phyloP scores from a whole-genome alignment of 2,888 invertebrate species.

The Prenolepis imparis region DNA sequence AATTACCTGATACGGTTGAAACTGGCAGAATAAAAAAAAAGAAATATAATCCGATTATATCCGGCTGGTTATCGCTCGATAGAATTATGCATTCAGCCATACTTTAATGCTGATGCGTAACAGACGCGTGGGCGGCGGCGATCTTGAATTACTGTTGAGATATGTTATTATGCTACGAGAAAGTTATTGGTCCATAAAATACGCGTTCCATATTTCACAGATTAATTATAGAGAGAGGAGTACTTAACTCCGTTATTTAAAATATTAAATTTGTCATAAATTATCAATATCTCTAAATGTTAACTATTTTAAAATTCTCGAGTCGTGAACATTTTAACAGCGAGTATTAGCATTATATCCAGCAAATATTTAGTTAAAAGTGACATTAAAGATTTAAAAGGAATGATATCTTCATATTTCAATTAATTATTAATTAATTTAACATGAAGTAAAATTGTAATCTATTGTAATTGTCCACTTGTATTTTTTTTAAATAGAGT shows the following conservation, averaged over 20 bases:
- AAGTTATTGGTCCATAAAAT: slow-evolving; percentile 40
- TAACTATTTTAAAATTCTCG: background rate
- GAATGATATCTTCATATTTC: background rate
- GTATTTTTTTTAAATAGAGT: background rate
- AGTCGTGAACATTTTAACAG: background rate
- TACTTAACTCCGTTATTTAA: background rate
- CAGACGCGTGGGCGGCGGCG: slow-evolving; percentile 62
- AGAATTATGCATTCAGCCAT: slow-evolving; percentile 49
- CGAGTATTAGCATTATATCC: background rate
- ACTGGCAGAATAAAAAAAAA: slow-evolving; percentile 22
- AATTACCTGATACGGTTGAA: slow-evolving; percentile 5
- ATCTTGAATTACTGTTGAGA: slow-evolving; percentile 49
- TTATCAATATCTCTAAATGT: background rate
- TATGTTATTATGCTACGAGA: slow-evolving; percentile 29
- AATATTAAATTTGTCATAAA: background rate
- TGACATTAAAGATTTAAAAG: background rate
- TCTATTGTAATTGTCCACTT: background rate
- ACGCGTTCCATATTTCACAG: background rate
- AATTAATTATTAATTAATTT: background rate
- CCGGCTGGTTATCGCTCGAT: slow-evolving; percentile 37
- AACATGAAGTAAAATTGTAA: background rate
- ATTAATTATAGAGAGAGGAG: slow-evolving; percentile 1
- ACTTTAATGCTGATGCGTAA: slow-evolving; percentile 46
- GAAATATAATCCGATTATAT: slow-evolving; percentile 33
- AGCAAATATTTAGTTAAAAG: background rate